These are phyloP conservation scores for Blera fallax DNA, from an alignment of 2,888 invertebrate species.

Conservation along the genomic window DNA sequence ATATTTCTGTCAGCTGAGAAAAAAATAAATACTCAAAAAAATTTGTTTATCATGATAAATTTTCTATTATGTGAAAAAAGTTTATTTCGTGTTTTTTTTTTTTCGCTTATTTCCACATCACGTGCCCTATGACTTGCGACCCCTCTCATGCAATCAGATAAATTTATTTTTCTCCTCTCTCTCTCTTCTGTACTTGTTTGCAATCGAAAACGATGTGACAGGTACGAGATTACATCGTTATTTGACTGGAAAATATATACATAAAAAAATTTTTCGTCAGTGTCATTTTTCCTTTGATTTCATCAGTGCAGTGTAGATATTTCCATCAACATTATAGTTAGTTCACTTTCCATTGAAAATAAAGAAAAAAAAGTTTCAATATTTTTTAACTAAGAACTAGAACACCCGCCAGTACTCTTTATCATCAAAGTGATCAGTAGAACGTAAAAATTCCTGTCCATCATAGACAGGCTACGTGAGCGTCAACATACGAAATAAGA, in stretches of 20 bases:
- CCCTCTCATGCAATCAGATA: conserved; percentile 50
- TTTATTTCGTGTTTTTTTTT: conserved; percentile 6
- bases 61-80: conserved; percentile 23
- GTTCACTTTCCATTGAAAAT: background rate
- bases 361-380: background rate
- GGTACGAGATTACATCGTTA: conserved; percentile 50
- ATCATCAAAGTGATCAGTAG: conserved; percentile 16
- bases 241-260: conserved; percentile 1
- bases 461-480: conserved; percentile 14
- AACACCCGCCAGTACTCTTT: background rate
- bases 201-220: conserved; percentile 52
- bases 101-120: background rate
- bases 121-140: conserved; percentile 29
- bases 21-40: background rate
- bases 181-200: conserved; percentile 7
- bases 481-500: background rate
- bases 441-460: background rate
- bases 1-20: conserved; percentile 1
- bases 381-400: background rate
- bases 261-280: background rate
- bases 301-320: background rate
- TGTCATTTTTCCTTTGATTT: background rate
- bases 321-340: background rate
- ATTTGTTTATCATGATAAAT: conserved; percentile 35
- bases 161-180: conserved; percentile 31